Evolutionary conservation across 2,888 invertebrate species (phyloP).

Genomic region (Drosophila leonis): DNA sequence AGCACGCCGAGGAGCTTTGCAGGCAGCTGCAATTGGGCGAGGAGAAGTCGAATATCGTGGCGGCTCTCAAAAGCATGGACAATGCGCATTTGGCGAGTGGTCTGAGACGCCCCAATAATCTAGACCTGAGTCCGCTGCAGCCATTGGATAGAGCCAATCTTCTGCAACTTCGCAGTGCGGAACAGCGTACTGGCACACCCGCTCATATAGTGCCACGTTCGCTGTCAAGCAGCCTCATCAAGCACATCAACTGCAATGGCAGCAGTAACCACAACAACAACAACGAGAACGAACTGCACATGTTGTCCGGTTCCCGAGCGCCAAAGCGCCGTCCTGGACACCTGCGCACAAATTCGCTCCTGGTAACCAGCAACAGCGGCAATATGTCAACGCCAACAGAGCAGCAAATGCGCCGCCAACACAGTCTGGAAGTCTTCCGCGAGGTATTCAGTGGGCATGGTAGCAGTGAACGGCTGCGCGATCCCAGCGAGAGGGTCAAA

Average conservation of each 20-base stretch:
- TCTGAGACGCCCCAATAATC: slow-evolving; percentile 82
- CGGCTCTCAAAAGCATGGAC: slow-evolving; percentile 62
- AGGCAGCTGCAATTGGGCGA: slow-evolving; percentile 73
- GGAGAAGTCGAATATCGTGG: slow-evolving; percentile 85
- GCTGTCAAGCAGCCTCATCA: slow-evolving; percentile 75
- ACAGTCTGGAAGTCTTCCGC: slow-evolving; percentile 91
- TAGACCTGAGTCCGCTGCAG: slow-evolving; percentile 79
- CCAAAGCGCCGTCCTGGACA: slow-evolving; percentile 69
- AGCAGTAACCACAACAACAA: slow-evolving; percentile 45
- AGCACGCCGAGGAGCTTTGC: slow-evolving; percentile 67
- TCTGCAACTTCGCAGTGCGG: slow-evolving; percentile 66
- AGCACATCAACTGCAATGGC: slow-evolving; percentile 61
- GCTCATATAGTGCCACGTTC: slow-evolving; percentile 81
- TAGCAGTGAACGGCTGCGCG: slow-evolving; percentile 88
- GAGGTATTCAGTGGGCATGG: slow-evolving; percentile 90
- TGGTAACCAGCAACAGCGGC: slow-evolving; percentile 52
- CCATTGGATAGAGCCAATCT: slow-evolving; percentile 46
- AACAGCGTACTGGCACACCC: slow-evolving; percentile 74
- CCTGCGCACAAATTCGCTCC: slow-evolving; percentile 70
- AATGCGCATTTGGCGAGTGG: slow-evolving; percentile 43
- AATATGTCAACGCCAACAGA: slow-evolving; percentile 55
- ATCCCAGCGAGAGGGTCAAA: slow-evolving; percentile 92
- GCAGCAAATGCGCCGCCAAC: slow-evolving; percentile 87
- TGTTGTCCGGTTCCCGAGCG: slow-evolving; percentile 41
- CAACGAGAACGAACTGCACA: slow-evolving; percentile 69